Percentiles rank a stretch among this genome's conserved stretches.
Conservation (phyloP, 2,113 vertebrate genomes). For the Lagopus leucura region DNA sequence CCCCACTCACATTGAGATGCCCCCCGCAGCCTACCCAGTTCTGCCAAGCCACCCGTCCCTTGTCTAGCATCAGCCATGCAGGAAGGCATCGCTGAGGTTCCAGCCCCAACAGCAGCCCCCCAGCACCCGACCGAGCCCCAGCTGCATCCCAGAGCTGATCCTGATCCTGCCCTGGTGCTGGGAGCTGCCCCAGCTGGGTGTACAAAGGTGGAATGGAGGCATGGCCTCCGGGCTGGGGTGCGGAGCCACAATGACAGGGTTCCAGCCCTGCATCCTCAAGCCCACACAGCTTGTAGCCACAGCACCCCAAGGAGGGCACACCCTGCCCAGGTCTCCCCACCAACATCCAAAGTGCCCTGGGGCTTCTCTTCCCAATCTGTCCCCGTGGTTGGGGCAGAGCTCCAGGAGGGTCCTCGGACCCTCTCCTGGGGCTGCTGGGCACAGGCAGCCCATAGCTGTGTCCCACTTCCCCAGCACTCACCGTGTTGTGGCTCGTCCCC, state of each 20-base stretch:
- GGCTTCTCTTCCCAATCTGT: neutral
- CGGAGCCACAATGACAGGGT: accelerated
- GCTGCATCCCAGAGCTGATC: accelerated
- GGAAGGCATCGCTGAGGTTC: neutral
- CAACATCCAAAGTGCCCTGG: neutral
- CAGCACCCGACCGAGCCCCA: neutral
- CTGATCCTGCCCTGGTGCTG: neutral
- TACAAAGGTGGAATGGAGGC: neutral
- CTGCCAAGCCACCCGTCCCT: accelerated
- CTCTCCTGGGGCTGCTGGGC: neutral
- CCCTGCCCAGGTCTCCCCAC: neutral
- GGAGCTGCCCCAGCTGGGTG: neutral
- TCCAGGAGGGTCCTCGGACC: neutral
- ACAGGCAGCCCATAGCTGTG: neutral
- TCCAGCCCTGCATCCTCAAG: neutral
- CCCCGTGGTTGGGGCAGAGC: neutral
- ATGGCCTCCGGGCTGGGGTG: accelerated
- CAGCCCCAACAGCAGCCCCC: accelerated
- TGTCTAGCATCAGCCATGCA: neutral
- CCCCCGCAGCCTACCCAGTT: neutral
- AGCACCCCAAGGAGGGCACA: too few relatives aligned
- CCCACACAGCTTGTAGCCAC: neutral
- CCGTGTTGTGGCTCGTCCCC: neutral
- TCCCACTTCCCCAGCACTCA: neutral
- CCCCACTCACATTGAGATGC: accelerated